A percentile compares a stretch with the other conserved stretches of the same genome.
Evolutionary conservation across 2,888 invertebrate genomes (phyloP).

Genomic region (Rosalia funebris): DNA sequence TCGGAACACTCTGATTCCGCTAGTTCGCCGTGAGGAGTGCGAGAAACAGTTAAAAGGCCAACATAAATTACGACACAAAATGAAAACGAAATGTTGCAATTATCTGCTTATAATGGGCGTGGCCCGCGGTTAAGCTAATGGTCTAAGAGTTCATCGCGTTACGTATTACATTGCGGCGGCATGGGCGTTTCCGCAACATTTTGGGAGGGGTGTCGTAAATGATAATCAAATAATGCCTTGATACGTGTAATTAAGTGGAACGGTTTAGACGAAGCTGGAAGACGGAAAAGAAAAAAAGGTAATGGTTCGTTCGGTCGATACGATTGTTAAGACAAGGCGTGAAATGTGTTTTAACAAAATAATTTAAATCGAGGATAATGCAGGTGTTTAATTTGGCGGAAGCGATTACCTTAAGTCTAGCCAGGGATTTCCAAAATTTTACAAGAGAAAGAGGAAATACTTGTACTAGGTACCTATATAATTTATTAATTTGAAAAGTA

Average conservation of each 20-base stretch:
- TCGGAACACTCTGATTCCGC: neutral
- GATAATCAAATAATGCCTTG: conserved; percentile 8
- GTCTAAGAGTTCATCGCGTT: conserved; percentile 45
- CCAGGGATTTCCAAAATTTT: no score
- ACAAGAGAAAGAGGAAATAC: no score
- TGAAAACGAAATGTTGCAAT: conserved; percentile 50
- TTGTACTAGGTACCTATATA: no score
- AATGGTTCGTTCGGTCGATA: no score
- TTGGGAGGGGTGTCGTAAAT: neutral
- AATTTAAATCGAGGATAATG: no score
- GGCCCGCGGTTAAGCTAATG: conserved; percentile 45
- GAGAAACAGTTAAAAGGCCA: conserved; percentile 29
- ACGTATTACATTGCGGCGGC: conserved; percentile 35
- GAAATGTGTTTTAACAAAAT: no score
- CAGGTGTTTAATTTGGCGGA: no score
- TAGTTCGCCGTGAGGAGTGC: neutral
- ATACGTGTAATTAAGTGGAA: neutral
- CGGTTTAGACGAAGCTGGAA: no score
- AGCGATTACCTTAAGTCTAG: no score
- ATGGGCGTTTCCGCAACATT: conserved; percentile 1
- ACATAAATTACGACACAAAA: conserved; percentile 47
- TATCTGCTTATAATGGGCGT: conserved; percentile 49
- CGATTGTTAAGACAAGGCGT: no score
- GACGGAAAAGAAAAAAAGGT: no score
- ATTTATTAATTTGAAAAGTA: no score